phyloP scores from a whole-genome alignment of 2,888 invertebrate genomes.

The Agrenia bidenticulata region DNA sequence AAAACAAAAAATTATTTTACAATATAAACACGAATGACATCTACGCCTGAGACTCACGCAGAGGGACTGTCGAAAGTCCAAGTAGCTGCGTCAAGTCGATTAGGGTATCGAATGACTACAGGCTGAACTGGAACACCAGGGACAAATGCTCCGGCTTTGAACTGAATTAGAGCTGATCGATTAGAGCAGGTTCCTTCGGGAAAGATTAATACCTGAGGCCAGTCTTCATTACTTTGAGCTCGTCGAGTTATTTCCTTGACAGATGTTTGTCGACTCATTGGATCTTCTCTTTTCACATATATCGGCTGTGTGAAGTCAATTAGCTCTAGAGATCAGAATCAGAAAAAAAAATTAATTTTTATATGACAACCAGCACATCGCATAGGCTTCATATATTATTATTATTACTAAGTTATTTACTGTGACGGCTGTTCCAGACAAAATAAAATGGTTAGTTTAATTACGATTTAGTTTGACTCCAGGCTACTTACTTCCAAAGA shows the following conservation, averaged over 20 bases:
- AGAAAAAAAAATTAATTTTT: no score
- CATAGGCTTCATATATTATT: no score
- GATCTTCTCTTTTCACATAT: slow-evolving; percentile 91
- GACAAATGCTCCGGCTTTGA: slow-evolving; percentile 59
- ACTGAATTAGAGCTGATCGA: slow-evolving; percentile 71
- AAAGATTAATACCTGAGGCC: slow-evolving; percentile 93
- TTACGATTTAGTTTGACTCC: neutral
- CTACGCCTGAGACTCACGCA: no score
- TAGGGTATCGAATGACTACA: slow-evolving; percentile 86
- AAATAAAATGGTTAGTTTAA: no score
- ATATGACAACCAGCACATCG: no score
- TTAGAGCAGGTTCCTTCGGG: slow-evolving; percentile 97
- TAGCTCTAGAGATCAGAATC: slow-evolving; percentile 65
- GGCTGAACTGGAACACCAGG: slow-evolving; percentile 95
- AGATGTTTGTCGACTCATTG: slow-evolving; percentile 85
- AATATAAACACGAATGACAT: no score
- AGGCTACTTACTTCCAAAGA: slow-evolving; percentile 84
- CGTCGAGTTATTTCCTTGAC: slow-evolving; percentile 62
- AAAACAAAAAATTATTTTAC: no score
- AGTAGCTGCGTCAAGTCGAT: slow-evolving; percentile 82
- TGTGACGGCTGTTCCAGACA: no score
- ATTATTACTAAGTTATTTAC: no score
- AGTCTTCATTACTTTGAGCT: slow-evolving; percentile 78
- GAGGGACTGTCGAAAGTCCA: slow-evolving; percentile 72
- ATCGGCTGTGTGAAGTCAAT: slow-evolving; percentile 94